Evolutionary conservation across 37 sponge, comb jelly and placozoan species (phyloP), one percentile per base, ranked within the genome.

Genomic region (Crambe crambe): DNA sequence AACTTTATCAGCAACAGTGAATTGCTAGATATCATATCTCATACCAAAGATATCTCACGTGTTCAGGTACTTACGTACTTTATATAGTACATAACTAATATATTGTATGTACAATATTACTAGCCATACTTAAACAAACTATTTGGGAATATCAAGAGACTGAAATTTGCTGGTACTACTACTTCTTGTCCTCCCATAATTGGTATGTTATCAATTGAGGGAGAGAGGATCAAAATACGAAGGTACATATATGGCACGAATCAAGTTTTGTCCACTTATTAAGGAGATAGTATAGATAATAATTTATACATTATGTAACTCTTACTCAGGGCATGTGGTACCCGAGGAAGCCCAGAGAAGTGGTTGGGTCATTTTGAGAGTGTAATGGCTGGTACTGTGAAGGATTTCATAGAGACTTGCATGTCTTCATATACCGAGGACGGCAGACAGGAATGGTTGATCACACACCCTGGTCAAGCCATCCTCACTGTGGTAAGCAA

Each of bases 1-100:
- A 90, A 93, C 66, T 93, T 93, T 73, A 78, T 93, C 42, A 85
- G 86, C 30, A 77, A 89, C 40, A 86, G 82, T 61, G 94, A 93
- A 30, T 67, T 93, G 2, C 81, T 93, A 36, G 78, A 86, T 35
- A 78, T 93, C 15, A 34, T 93, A 36, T 77, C 87, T 51, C 93
- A 93, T 62, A 57, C 90, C 0, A 85, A 78, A 34, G 76, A 91
- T 20, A 73, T 83, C 20, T 22, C 68, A 25, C 59, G 78, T 39
- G 78, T 91, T 9, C 91, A 91, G 72, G 87, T 86, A 74, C 6
- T 40, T 60, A 25, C n/a, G 66, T 73, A 58, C 64, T 70, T 40
- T 57, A 60, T 58, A 23, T 77, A 31, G 65, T 56, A 76, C 36
- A 41, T 30, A 27, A 40, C 30, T 47, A 21, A 39, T n/a, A 9